phyloP scores from a whole-genome alignment of 2,888 invertebrate species.

The Actias luna region DNA sequence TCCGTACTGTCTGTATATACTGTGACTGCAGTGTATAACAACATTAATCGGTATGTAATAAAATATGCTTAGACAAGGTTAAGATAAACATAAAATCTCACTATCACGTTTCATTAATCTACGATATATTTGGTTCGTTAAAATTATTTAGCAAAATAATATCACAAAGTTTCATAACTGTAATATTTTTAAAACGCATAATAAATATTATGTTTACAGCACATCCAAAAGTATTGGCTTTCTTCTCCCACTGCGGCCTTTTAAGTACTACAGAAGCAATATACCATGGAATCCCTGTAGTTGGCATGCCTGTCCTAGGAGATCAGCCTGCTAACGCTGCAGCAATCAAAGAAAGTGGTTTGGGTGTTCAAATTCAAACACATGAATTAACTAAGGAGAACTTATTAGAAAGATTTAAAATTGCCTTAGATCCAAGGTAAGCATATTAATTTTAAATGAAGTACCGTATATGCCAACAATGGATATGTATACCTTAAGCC shows the following conservation, averaged over 20 bases:
- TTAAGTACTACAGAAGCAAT: slow-evolving; percentile 75
- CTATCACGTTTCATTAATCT: not conserved
- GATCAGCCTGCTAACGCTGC: slow-evolving; percentile 76
- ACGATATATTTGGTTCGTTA: not conserved
- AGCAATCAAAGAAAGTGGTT: slow-evolving; percentile 62
- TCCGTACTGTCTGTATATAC: too few species aligned
- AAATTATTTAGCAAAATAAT: not conserved
- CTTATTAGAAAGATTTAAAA: slow-evolving; percentile 4
- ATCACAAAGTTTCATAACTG: not conserved
- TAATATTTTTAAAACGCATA: not conserved
- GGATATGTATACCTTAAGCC: not conserved
- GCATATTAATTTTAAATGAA: not conserved
- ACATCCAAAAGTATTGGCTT: slow-evolving; percentile 74
- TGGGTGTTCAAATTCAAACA: slow-evolving; percentile 61
- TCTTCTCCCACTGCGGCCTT: slow-evolving; percentile 77
- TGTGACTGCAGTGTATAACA: too few species aligned
- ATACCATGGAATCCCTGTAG: slow-evolving; percentile 56
- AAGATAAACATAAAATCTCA: not conserved
- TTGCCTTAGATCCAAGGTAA: slow-evolving; percentile 7
- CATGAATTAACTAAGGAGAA: slow-evolving; percentile 18
- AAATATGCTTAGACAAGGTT: too few species aligned
- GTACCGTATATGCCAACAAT: not conserved
- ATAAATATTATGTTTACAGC: not conserved
- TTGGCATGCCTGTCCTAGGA: slow-evolving; percentile 78
- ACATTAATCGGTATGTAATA: too few species aligned